A percentile compares a stretch with the other conserved stretches of the same genome.
These are phyloP conservation scores for Hylomyscus alleni DNA, from an alignment of 2,797 vertebrate species.

Conservation along the genomic window DNA sequence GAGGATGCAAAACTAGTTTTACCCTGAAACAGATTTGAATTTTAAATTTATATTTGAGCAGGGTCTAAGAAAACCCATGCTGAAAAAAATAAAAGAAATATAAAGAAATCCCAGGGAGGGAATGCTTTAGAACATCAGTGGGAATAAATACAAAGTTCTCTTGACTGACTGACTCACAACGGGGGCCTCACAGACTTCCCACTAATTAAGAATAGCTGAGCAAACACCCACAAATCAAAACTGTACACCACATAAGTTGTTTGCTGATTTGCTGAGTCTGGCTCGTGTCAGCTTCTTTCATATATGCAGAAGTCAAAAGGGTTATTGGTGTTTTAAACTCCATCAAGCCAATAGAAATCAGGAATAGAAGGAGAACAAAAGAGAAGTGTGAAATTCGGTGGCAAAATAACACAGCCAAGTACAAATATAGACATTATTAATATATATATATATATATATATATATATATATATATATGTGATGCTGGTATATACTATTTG, in stretches of 20 bases:
- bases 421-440: neutral
- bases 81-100: neutral
- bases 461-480: too few species aligned
- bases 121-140: neutral
- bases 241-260: conserved; percentile 26
- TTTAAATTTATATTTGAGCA: conserved; percentile 30
- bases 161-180: conserved; percentile 17
- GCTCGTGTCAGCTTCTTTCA: neutral
- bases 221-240: conserved; percentile 47
- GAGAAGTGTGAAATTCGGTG: neutral
- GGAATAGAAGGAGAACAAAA: neutral
- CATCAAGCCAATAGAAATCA: neutral
- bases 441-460: too few species aligned
- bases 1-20: conserved; percentile 3
- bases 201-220: conserved; percentile 7
- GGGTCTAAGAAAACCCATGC: conserved; percentile 23
- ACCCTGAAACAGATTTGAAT: neutral
- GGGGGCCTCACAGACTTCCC: neutral
- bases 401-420: neutral
- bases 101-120: neutral
- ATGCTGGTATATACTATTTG: neutral
- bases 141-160: conserved; percentile 33
- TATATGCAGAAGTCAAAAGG: neutral
- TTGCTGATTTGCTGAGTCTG: neutral
- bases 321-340: conserved; percentile 10